Conservation (phyloP, 2,797 vertebrate genomes). For the Aplochiton taeniatus region DNA sequence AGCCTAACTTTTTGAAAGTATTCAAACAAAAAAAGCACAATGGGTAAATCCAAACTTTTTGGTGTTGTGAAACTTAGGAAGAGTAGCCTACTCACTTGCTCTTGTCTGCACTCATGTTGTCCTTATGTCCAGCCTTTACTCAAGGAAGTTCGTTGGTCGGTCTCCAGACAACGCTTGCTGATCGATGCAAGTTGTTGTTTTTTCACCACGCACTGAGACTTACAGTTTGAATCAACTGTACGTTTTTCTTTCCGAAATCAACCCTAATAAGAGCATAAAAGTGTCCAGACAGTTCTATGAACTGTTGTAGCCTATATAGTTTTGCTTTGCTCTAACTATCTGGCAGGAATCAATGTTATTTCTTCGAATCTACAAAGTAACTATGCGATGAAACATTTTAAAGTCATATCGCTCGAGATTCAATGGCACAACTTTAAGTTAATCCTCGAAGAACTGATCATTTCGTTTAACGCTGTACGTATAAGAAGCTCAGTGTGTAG, state of each 20-base stretch:
- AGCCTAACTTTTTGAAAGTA: too few species aligned
- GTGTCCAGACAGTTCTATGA: background rate
- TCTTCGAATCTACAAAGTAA: slow-evolving; percentile 31
- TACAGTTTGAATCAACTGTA: too few species aligned
- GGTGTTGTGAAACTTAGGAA: too few species aligned
- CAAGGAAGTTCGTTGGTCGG: slow-evolving; percentile 3
- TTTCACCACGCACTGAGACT: too few species aligned
- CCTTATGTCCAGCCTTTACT: slow-evolving; percentile 8
- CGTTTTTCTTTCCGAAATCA: too few species aligned
- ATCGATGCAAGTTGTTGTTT: background rate
- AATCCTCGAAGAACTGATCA: slow-evolving; percentile 21
- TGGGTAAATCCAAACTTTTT: too few species aligned
- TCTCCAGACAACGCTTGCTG: slow-evolving; percentile 10
- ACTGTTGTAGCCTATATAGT: background rate
- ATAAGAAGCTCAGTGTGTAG: slow-evolving; percentile 32
- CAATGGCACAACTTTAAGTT: slow-evolving; percentile 12
- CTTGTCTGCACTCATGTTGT: slow-evolving; percentile 74
- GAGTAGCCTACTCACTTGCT: slow-evolving; percentile 72
- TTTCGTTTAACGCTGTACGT: slow-evolving; percentile 25
- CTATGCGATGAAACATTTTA: background rate
- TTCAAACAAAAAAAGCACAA: too few species aligned
- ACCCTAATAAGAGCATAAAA: too few species aligned
- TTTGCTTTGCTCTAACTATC: slow-evolving; percentile 10
- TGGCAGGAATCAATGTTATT: slow-evolving; percentile 37
- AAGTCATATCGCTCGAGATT: slow-evolving; percentile 39